These are phyloP conservation scores for Tupaia chinensis DNA, from an alignment of 2,113 vertebrate genomes.

Conservation along the genomic window DNA sequence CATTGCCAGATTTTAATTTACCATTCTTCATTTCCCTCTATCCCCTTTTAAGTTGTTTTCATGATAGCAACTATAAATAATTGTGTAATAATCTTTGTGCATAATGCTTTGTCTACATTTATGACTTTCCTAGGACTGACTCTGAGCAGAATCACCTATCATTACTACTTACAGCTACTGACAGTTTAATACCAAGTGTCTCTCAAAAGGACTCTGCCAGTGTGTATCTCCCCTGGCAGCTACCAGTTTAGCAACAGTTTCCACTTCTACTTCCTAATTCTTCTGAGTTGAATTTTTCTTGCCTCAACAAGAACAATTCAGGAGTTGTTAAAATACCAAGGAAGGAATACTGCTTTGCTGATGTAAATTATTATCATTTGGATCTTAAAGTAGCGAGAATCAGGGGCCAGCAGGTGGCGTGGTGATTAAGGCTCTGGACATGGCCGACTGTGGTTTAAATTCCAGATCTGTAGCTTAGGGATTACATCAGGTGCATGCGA, in stretches of 20 bases:
- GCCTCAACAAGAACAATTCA: background rate
- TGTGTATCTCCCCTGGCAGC: accelerated
- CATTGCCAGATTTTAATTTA: accelerated
- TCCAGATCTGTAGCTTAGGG: too few relatives aligned
- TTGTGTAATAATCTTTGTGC: background rate
- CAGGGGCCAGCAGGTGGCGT: too few relatives aligned
- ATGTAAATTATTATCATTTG: background rate
- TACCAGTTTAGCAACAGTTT: background rate
- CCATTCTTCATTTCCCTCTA: background rate
- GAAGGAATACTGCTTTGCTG: background rate
- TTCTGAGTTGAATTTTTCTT: too few relatives aligned
- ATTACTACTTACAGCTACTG: background rate
- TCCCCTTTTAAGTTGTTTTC: background rate
- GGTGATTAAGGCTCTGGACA: too few relatives aligned
- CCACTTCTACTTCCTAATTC: too few relatives aligned
- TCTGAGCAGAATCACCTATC: background rate
- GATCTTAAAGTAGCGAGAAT: background rate
- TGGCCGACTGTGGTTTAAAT: too few relatives aligned
- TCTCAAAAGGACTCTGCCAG: background rate
- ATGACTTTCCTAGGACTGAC: background rate
- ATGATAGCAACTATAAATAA: background rate
- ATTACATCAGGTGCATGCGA: too few relatives aligned
- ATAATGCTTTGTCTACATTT: background rate
- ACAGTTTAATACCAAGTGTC: background rate
- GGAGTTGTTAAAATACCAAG: too few relatives aligned